Conservation (phyloP, 2,888 invertebrate species). For the Fragum whitleyi region DNA sequence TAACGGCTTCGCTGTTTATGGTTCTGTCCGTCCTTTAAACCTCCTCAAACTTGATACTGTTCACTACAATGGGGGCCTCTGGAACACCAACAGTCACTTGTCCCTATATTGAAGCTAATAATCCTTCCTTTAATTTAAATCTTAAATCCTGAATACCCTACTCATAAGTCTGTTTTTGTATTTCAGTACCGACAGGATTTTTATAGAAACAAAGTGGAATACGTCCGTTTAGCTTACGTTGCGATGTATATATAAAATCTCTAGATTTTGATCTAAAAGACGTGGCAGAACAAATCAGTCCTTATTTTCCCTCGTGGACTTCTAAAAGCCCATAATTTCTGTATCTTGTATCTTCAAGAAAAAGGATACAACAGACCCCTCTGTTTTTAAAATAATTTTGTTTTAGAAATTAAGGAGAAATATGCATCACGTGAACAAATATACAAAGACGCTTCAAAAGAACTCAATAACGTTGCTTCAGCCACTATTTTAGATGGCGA, state of each 20-base stretch:
- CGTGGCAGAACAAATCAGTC: neutral
- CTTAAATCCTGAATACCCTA: slow-evolving; percentile 15
- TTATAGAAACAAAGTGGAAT: neutral
- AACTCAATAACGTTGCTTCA: slow-evolving; percentile 17
- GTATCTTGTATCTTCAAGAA: slow-evolving; percentile 10
- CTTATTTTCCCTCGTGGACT: slow-evolving; percentile 13
- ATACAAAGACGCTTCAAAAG: slow-evolving; percentile 47
- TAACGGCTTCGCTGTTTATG: slow-evolving; percentile 51
- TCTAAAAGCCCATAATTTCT: slow-evolving; percentile 16
- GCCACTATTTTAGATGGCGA: slow-evolving; percentile 9
- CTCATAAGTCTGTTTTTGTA: slow-evolving; percentile 14
- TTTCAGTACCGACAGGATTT: slow-evolving; percentile 3
- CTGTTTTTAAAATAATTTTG: slow-evolving; percentile 15
- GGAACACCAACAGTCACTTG: slow-evolving; percentile 33
- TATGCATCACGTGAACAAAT: neutral
- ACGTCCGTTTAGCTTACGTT: slow-evolving; percentile 23
- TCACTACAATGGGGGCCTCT: slow-evolving; percentile 51
- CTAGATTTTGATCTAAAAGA: slow-evolving; percentile 2
- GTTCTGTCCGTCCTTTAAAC: slow-evolving; percentile 51
- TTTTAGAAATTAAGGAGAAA: slow-evolving; percentile 12
- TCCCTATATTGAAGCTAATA: slow-evolving; percentile 42
- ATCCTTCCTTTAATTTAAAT: slow-evolving; percentile 26
- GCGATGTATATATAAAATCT: neutral
- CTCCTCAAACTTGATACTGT: slow-evolving; percentile 47
- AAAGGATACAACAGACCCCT: slow-evolving; percentile 13